Base-by-base conservation (phyloP, 2,797 vertebrate species). In the Denticeps clupeoides region DNA sequence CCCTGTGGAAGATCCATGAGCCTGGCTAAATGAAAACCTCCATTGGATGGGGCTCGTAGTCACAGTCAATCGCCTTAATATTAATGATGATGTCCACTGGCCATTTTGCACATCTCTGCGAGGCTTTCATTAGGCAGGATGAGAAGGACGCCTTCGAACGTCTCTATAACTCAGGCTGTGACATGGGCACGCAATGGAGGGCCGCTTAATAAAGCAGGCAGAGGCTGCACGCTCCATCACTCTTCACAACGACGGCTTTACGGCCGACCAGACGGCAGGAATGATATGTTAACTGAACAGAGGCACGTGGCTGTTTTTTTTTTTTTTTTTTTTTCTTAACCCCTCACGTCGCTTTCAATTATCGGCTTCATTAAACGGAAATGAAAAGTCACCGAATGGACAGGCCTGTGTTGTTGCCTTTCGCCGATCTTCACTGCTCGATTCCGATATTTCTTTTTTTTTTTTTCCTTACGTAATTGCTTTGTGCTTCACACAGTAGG, bases 221-320 rank as follows among this genome's bases (percentile, higher is more conserved):
- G 53, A 29, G 40, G 62, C 12, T 40, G 56, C 43, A 46, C 41
- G 42, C 29, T 46, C 25, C 46, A 43, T 48, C 56, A 58, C 70
- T 52, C 47, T 47, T 74, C 60, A 63, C 41, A 15, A 51, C 69
- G 66, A 67, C 58, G 63, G 60, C 60, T 63, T 61, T 59, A 71
- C 59, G 51, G 44, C 55, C 54, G 32, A 51, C 58, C 38, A 60
- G 71, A 70, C 55, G 60, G 60, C 54, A 56, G 12, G 55, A 56
- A 60, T 64, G 59, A 69, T 60, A 53, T 56, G 65, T 58, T 67
- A 67, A 70, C 64, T 58, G 66, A 59, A 64, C 49, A 64, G 57
- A 65, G 53, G n/a, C n/a, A n/a, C n/a, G n/a, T n/a, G n/a, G n/a
- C n/a, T n/a, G n/a, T n/a, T n/a, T n/a, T n/a, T n/a, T n/a, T n/a